Conservation (phyloP, 2,888 invertebrate species). For the Temnothorax rugatulus region DNA sequence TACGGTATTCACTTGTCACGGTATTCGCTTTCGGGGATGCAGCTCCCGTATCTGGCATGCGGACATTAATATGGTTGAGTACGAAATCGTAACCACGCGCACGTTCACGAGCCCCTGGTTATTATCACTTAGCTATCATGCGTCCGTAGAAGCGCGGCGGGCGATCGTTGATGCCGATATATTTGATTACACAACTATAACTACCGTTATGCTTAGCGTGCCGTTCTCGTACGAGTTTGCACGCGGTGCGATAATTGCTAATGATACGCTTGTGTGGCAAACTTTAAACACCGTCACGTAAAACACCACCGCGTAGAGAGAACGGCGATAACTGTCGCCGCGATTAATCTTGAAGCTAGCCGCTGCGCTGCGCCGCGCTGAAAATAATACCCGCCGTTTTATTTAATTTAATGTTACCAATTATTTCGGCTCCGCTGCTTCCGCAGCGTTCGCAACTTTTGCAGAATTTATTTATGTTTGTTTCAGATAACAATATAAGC, state of each 20-base stretch:
- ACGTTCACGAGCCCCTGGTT: slow-evolving; percentile 42
- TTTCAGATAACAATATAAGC: neutral
- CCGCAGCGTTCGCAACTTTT: slow-evolving; percentile 17
- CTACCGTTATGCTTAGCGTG: slow-evolving; percentile 38
- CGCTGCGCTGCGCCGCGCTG: slow-evolving; percentile 5
- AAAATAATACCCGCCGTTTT: slow-evolving; percentile 45
- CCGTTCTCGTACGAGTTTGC: slow-evolving; percentile 13
- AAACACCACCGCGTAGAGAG: slow-evolving; percentile 4
- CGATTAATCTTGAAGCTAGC: slow-evolving; percentile 41
- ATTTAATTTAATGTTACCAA: slow-evolving; percentile 47
- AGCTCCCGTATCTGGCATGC: slow-evolving; percentile 26
- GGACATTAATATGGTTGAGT: slow-evolving; percentile 52
- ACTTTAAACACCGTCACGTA: slow-evolving; percentile 43
- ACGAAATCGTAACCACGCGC: slow-evolving; percentile 51
- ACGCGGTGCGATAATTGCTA: slow-evolving; percentile 46
- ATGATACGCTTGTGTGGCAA: slow-evolving; percentile 45
- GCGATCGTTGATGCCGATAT: slow-evolving; percentile 51
- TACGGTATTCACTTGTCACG: slow-evolving; percentile 50
- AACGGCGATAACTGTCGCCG: slow-evolving; percentile 28
- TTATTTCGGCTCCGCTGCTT: slow-evolving; percentile 29
- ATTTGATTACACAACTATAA: slow-evolving; percentile 43
- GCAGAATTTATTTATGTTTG: slow-evolving; percentile 5
- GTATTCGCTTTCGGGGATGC: slow-evolving; percentile 20
- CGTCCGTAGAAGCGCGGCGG: slow-evolving; percentile 37
- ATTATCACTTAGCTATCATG: slow-evolving; percentile 57